Conservation (phyloP, 2,113 vertebrate species). For the Corydoras maculifer region DNA sequence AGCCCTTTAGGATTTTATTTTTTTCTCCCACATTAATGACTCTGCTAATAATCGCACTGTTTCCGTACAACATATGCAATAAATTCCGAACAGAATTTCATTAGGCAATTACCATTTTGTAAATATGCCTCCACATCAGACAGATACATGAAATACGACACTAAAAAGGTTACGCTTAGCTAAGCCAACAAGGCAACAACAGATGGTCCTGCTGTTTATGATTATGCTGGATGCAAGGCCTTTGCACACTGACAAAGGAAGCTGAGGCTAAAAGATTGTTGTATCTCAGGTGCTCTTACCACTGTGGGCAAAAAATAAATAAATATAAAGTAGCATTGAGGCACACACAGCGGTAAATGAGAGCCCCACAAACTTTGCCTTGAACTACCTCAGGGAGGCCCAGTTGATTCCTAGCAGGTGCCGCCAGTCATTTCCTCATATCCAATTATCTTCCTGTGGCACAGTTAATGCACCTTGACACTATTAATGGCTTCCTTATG, state of each 20-base stretch:
- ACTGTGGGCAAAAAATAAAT: conserved; percentile 9
- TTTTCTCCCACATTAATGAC: conserved; percentile 45
- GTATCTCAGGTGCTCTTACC: conserved; percentile 55
- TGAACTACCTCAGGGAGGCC: conserved; percentile 50
- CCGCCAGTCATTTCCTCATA: conserved; percentile 64
- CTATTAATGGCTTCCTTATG: conserved; percentile 73
- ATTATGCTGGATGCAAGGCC: conserved; percentile 68
- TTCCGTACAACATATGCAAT: conserved; percentile 59
- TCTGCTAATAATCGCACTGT: conserved; percentile 50
- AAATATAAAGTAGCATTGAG: conserved; percentile 14
- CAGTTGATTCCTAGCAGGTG: conserved; percentile 65
- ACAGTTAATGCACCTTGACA: conserved; percentile 68
- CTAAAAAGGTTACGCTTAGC: conserved; percentile 65
- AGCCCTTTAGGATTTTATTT: conserved; percentile 3
- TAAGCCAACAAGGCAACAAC: conserved; percentile 71
- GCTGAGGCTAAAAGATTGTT: conserved; percentile 38
- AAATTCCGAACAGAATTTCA: conserved; percentile 53
- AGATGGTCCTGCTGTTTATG: conserved; percentile 71
- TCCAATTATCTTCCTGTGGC: conserved; percentile 68
- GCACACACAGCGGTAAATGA: conserved; percentile 11
- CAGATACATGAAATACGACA: conserved; percentile 64
- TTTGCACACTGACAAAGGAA: conserved; percentile 60
- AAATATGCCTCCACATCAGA: conserved; percentile 64
- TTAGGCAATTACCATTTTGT: conserved; percentile 68
- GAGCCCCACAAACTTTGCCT: conserved; percentile 45